Evolutionary conservation across 2,797 vertebrate species (phyloP).

Genomic region (Pseudochromis fuscus): DNA sequence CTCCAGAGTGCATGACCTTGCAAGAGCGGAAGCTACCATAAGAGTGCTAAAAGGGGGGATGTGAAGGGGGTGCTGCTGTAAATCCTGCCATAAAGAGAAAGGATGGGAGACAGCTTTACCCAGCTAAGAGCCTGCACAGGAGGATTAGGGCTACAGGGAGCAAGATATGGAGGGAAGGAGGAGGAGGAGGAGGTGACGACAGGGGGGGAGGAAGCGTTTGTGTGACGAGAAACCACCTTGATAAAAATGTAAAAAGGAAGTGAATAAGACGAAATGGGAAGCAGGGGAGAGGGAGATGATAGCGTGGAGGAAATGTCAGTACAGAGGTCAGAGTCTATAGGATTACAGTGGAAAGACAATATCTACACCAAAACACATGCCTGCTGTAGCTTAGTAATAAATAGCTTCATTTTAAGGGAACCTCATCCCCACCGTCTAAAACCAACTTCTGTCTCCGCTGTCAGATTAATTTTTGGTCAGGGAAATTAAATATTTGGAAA

Average conservation of each 20-base stretch:
- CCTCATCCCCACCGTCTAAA: slow-evolving; percentile 25
- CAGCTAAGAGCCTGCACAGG: slow-evolving; percentile 70
- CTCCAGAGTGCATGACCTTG: slow-evolving; percentile 51
- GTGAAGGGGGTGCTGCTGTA: slow-evolving; percentile 64
- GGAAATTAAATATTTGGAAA: no score
- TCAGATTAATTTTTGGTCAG: no score
- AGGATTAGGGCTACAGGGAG: slow-evolving; percentile 71
- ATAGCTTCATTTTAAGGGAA: slow-evolving; percentile 35
- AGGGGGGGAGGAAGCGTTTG: slow-evolving; percentile 27
- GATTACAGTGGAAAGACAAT: slow-evolving; percentile 26
- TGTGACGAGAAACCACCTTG: slow-evolving; percentile 47
- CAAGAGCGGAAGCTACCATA: slow-evolving; percentile 41
- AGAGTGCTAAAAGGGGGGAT: slow-evolving; percentile 60
- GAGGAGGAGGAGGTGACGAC: slow-evolving; percentile 58
- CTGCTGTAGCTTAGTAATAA: slow-evolving; percentile 17
- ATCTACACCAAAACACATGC: slow-evolving; percentile 42
- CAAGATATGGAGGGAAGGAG: slow-evolving; percentile 52
- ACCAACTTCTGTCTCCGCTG: slow-evolving; percentile 25
- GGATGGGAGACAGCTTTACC: slow-evolving; percentile 72
- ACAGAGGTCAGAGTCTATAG: slow-evolving; percentile 32
- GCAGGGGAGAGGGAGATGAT: neutral
- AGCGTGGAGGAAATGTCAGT: slow-evolving; percentile 23
- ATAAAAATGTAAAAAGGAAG: slow-evolving; percentile 48
- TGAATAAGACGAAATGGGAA: slow-evolving; percentile 15
- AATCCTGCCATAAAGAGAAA: slow-evolving; percentile 76